A percentile compares a stretch with the other conserved stretches of the same genome.
These are phyloP conservation scores for Sialis fuliginosa DNA, from an alignment of 2,888 invertebrate species.

Conservation along the genomic window DNA sequence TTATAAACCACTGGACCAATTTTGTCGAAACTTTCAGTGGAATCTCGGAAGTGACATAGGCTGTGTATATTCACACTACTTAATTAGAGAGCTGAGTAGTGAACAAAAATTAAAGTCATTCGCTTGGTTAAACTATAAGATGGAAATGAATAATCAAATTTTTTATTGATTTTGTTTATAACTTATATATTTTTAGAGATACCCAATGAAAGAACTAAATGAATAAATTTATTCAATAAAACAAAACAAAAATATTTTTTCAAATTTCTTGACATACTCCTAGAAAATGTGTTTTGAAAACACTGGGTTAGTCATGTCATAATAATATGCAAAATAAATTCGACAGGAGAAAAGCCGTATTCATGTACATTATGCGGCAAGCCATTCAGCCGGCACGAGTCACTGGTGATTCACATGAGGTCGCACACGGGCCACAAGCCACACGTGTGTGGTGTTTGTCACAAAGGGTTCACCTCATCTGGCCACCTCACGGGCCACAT, in stretches of 20 bases:
- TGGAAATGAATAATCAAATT: too few relatives aligned
- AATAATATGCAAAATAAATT: background rate
- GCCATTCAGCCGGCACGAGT: conserved; percentile 24
- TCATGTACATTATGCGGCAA: conserved; percentile 22
- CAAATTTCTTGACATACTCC: background rate
- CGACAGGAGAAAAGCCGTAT: conserved; percentile 25
- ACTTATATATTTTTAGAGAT: background rate
- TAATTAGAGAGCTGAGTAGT: too few relatives aligned
- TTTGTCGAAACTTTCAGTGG: too few relatives aligned
- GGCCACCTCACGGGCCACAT: conserved; percentile 25
- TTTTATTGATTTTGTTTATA: too few relatives aligned
- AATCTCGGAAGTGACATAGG: too few relatives aligned
- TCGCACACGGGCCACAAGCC: conserved; percentile 25
- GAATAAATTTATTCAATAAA: background rate
- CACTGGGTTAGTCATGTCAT: background rate
- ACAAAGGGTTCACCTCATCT: conserved; percentile 23
- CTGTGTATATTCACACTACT: too few relatives aligned
- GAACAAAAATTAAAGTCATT: too few relatives aligned
- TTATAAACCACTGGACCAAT: too few relatives aligned
- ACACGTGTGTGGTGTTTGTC: conserved; percentile 22
- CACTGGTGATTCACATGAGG: conserved; percentile 23
- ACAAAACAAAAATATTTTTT: background rate
- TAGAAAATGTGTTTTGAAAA: background rate
- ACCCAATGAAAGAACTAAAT: background rate
- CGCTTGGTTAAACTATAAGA: too few relatives aligned